Evolutionary conservation across 2,888 invertebrate species (phyloP).

Genomic region (Dynastes grantii): DNA sequence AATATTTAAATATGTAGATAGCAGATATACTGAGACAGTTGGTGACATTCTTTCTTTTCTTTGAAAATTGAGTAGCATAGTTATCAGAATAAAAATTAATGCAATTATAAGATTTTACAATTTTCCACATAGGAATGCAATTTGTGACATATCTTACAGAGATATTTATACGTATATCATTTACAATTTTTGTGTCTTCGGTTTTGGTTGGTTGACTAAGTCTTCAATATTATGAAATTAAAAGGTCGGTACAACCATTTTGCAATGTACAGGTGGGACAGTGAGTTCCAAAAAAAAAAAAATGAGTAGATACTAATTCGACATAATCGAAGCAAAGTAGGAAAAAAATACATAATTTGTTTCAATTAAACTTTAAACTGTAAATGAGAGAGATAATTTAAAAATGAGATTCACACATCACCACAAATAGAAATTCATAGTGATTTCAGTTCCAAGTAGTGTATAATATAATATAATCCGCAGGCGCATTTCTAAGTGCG

Average conservation of each 20-base stretch:
- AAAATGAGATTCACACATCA: slow-evolving; percentile 57
- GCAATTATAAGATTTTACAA: slow-evolving; percentile 2
- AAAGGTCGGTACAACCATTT: slow-evolving; percentile 32
- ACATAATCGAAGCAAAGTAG: slow-evolving; percentile 8
- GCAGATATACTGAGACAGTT: neutral
- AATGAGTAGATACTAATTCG: neutral
- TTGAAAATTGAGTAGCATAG: neutral
- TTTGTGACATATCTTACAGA: slow-evolving; percentile 12
- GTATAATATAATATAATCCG: slow-evolving; percentile 41
- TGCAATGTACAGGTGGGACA: slow-evolving; percentile 20
- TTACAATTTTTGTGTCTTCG: slow-evolving; percentile 20
- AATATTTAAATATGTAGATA: neutral
- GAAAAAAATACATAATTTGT: slow-evolving; percentile 13
- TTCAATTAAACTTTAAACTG: slow-evolving; percentile 5
- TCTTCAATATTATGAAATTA: slow-evolving; percentile 17
- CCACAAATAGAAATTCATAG: slow-evolving; percentile 56
- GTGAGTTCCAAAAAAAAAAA: neutral
- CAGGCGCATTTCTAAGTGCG: slow-evolving; percentile 25
- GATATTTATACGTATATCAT: slow-evolving; percentile 16
- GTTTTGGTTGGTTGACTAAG: neutral
- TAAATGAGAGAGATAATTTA: slow-evolving; percentile 42
- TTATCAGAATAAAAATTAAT: slow-evolving; percentile 5
- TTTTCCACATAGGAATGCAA: slow-evolving; percentile 36
- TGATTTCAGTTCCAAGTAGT: slow-evolving; percentile 49
- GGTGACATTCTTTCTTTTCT: neutral